phyloP scores from a whole-genome alignment of 2,888 invertebrate species.

The Thereva nobilitata region DNA sequence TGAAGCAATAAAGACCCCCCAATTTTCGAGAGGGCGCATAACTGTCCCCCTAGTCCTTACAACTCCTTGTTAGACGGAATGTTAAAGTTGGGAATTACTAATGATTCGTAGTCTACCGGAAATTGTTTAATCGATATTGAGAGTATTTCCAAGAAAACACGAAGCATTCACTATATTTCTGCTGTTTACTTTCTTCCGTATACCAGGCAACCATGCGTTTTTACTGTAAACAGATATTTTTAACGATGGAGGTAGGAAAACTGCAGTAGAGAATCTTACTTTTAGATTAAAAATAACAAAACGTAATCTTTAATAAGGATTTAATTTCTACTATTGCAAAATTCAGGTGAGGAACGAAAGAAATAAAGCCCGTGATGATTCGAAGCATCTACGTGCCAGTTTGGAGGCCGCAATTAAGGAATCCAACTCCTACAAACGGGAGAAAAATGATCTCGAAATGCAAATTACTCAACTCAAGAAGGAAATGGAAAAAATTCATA shows the following conservation, averaged over 20 bases:
- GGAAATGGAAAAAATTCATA: constrained; percentile 79
- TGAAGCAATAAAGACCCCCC: no score
- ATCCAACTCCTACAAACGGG: constrained; percentile 71
- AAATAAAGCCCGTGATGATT: constrained; percentile 90
- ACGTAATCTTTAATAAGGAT: no score
- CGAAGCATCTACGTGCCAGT: constrained; percentile 78
- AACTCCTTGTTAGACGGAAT: no score
- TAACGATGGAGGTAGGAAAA: no score
- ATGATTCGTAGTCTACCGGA: neutral
- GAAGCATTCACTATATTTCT: no score
- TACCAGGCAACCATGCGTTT: constrained; percentile 17
- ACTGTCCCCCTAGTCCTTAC: no score
- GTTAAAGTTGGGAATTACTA: no score
- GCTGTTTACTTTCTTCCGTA: neutral
- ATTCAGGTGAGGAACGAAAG: constrained; percentile 80
- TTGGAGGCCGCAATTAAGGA: constrained; percentile 80
- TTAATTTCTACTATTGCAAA: neutral
- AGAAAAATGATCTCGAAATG: constrained; percentile 76
- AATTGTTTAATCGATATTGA: neutral
- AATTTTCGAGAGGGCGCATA: no score
- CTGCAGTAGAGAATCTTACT: no score
- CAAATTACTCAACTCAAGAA: constrained; percentile 77
- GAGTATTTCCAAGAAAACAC: no score
- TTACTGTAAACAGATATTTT: no score
- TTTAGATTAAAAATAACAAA: no score